Base-by-base conservation (phyloP, 2,888 invertebrate species). In the Anorthoa munda region DNA sequence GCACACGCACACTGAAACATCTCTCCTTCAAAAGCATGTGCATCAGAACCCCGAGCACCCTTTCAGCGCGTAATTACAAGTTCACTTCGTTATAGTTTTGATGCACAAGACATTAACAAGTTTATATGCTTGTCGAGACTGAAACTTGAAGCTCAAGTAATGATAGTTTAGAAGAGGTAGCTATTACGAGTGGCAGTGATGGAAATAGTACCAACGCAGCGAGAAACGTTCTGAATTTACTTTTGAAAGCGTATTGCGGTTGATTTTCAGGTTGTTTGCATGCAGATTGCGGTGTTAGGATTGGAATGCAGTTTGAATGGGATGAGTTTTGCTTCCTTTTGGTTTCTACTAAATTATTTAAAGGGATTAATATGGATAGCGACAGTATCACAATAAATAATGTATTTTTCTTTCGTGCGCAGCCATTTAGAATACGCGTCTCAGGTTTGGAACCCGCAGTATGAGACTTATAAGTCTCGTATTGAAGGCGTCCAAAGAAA, bases 31-130 rank as follows among this genome's bases (percentile, higher is more conserved):
- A 48, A 48, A 45, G 15, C 76, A 69, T 17, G 51, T 64, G 66
- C 72, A 77, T 48, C 26, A 46, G 39, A 70, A 60, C 56, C 69
- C 31, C 64, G 26, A 31, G 78, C 53, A 51, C 61, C 72, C 61
- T 70, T 77, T 77, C 63, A 77, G 46, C 65, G 66, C 73, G 72
- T 72, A 72, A 83, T 82, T 79, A 77, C 77, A 72, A 82, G 82
- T 82, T 82, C 50, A 75, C 58, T 67, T 72, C 74, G 71, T 75
- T 74, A 79, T 51, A 80, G 78, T 79, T 82, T 74, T 79, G 85
- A 85, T 86, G 83, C 84, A 84, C 79, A 82, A 86, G 74, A 87
- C 70, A 89, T 90, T 91, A 90, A 83, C 80, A 88, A 92, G 87
- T 91, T 91, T 87, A 86, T 87, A 82, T 79, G 83, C 77, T 61